Conservation (phyloP, 2,888 invertebrate species). For the Agrotis segetum region DNA sequence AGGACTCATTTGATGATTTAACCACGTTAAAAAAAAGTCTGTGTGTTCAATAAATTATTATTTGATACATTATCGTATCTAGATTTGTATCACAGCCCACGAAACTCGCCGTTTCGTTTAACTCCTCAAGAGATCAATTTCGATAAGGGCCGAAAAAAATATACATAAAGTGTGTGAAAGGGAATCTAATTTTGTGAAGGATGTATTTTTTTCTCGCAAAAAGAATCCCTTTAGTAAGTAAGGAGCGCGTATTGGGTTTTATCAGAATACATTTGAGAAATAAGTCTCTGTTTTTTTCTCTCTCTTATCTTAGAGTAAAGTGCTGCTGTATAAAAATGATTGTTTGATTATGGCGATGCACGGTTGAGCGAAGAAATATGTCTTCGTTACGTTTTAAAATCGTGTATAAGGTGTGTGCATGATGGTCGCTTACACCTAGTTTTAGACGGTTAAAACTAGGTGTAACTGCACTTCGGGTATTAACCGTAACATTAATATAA, state of each 20-base stretch:
- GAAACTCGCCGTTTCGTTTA: slow-evolving; percentile 34
- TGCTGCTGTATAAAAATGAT: slow-evolving; percentile 39
- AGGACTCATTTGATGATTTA: too few relatives aligned
- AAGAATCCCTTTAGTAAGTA: slow-evolving; percentile 57
- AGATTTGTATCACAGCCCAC: slow-evolving; percentile 17
- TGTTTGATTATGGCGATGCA: slow-evolving; percentile 14
- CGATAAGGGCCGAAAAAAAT: slow-evolving; percentile 58
- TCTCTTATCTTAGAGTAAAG: slow-evolving; percentile 33
- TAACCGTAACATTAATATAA: too few relatives aligned
- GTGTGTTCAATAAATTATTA: neutral
- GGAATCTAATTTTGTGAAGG: slow-evolving; percentile 64
- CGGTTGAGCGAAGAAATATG: neutral
- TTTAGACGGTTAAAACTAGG: too few relatives aligned
- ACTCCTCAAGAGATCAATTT: slow-evolving; percentile 59
- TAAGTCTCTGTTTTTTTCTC: slow-evolving; percentile 39
- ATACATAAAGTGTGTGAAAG: slow-evolving; percentile 58
- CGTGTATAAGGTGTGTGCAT: too few relatives aligned
- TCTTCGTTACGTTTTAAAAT: neutral
- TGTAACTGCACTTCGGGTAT: too few relatives aligned
- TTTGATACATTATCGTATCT: slow-evolving; percentile 18
- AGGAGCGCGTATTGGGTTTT: slow-evolving; percentile 45
- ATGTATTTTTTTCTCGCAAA: slow-evolving; percentile 60
- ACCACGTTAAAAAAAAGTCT: too few relatives aligned
- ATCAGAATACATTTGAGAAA: slow-evolving; percentile 47
- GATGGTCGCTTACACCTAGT: too few relatives aligned